Conservation (phyloP, 2,888 invertebrate species). For the Cephus pulcher region DNA sequence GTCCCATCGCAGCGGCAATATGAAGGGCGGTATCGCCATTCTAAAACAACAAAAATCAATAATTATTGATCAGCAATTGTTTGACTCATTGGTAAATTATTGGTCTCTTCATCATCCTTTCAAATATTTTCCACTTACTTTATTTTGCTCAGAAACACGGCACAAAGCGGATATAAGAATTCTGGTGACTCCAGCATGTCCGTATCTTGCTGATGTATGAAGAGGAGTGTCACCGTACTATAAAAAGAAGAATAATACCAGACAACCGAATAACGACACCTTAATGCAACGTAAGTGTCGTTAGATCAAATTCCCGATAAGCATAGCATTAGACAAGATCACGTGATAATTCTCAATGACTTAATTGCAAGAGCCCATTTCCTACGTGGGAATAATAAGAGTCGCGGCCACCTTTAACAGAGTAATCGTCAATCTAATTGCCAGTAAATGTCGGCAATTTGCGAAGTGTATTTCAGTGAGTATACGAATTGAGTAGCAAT, state of each 20-base stretch:
- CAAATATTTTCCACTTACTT: slow-evolving; percentile 67
- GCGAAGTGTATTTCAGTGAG: not conserved
- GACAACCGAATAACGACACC: not conserved
- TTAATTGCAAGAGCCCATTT: not conserved
- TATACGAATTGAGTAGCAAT: not conserved
- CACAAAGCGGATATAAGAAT: slow-evolving; percentile 93
- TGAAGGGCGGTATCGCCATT: slow-evolving; percentile 96
- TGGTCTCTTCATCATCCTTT: not conserved
- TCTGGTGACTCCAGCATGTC: slow-evolving; percentile 94
- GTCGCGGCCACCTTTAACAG: not conserved
- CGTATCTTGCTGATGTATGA: slow-evolving; percentile 95
- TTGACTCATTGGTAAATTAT: not conserved
- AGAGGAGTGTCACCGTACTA: slow-evolving; percentile 95
- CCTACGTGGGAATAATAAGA: not conserved
- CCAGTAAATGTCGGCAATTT: not conserved
- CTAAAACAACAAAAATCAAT: slow-evolving; percentile 47
- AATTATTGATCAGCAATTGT: not conserved
- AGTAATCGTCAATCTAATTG: not conserved
- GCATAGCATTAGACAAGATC: not conserved
- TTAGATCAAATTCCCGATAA: not conserved
- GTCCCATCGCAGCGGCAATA: slow-evolving; percentile 93
- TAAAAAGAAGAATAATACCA: slow-evolving; percentile 20
- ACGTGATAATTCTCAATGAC: not conserved
- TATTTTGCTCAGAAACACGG: slow-evolving; percentile 89
- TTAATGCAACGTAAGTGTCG: not conserved